These are phyloP conservation scores for Penaeus indicus DNA, from an alignment of 1,140 invertebrate species.

Conservation along the genomic window DNA sequence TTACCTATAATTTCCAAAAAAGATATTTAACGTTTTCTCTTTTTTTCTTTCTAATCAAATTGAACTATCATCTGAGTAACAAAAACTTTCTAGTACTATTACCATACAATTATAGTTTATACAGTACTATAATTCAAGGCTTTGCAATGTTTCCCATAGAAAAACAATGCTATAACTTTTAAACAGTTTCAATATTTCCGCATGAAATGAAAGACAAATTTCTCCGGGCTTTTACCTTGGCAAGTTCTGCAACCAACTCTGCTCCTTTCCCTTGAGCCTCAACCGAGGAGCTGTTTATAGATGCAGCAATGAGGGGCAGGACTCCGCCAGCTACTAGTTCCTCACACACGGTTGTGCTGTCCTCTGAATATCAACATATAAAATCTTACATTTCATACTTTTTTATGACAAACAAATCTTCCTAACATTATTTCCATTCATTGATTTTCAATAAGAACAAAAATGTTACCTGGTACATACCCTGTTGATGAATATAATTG, in stretches of 20 bases:
- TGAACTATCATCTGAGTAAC: too few species aligned
- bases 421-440: too few species aligned
- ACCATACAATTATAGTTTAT: too few species aligned
- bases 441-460: not conserved
- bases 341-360: slow-evolving; percentile 45
- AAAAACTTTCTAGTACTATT: too few species aligned
- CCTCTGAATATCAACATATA: slow-evolving; percentile 13
- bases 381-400: not conserved
- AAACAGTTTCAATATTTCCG: too few species aligned
- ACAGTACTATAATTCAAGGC: too few species aligned
- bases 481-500: slow-evolving; percentile 35
- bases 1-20: too few species aligned
- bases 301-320: slow-evolving; percentile 19
- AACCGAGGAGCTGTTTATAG: slow-evolving; percentile 29
- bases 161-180: too few species aligned
- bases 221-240: slow-evolving; percentile 31
- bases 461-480: not conserved
- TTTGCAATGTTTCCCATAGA: too few species aligned
- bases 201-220: too few species aligned
- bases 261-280: slow-evolving; percentile 46
- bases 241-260: slow-evolving; percentile 53
- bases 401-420: not conserved
- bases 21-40: too few species aligned
- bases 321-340: slow-evolving; percentile 45
- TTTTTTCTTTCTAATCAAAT: too few species aligned